phyloP scores from a whole-genome alignment of 2,888 invertebrate species.

The Himalopsyche anomala region DNA sequence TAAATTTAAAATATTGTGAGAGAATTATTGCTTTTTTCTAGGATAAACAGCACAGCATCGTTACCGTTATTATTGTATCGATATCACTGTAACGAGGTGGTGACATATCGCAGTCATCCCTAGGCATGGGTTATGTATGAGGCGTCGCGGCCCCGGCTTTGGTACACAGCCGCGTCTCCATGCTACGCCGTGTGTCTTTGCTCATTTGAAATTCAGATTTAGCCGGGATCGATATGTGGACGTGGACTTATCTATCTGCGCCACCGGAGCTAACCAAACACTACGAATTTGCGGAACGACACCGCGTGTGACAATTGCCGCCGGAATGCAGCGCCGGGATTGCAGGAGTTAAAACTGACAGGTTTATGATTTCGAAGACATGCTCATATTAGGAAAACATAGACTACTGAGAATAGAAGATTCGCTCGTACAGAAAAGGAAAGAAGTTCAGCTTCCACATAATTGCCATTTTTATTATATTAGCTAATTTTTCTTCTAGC shows the following conservation, averaged over 20 bases:
- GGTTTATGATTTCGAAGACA: no score
- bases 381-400: no score
- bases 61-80: constrained; percentile 10
- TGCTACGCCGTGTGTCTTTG: constrained; percentile 51
- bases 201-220: constrained; percentile 66
- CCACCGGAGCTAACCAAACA: constrained; percentile 2
- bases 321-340: not conserved
- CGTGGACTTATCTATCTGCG: constrained; percentile 60
- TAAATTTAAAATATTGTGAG: no score
- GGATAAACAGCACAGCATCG: no score
- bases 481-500: no score
- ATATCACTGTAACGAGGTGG: not conserved
- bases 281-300: constrained; percentile 3
- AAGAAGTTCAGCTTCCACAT: no score
- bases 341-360: not conserved
- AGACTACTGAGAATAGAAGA: no score
- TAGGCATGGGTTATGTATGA: constrained; percentile 65
- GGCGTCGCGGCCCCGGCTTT: constrained; percentile 61
- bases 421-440: no score
- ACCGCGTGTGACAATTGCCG: constrained; percentile 31
- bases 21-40: no score
- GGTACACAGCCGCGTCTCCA: constrained; percentile 50
- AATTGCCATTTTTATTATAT: no score
- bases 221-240: constrained; percentile 65
- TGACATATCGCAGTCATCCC: constrained; percentile 43